These are phyloP conservation scores for Crossocerus cetratus DNA, from an alignment of 2,888 invertebrate species.

Conservation along the genomic window DNA sequence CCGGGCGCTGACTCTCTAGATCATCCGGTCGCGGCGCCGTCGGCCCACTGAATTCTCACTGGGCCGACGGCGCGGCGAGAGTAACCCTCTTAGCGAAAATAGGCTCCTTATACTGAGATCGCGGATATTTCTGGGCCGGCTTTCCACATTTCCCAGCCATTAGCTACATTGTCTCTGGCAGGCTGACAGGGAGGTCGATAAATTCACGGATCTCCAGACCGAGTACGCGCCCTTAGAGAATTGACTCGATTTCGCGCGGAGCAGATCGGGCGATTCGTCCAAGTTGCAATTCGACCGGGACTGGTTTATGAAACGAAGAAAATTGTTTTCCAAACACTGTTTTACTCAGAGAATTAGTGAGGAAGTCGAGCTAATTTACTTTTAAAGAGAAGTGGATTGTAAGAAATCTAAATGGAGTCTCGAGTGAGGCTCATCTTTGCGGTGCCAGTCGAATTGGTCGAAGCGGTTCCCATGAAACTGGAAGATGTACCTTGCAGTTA, in stretches of 20 bases:
- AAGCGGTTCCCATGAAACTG: conserved; percentile 21
- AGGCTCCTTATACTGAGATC: conserved; percentile 19
- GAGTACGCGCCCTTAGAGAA: conserved; percentile 5
- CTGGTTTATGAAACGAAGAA: too few species aligned
- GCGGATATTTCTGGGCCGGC: conserved; percentile 40
- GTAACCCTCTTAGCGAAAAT: conserved; percentile 50
- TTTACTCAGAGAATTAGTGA: too few species aligned
- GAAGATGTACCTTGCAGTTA: conserved; percentile 39
- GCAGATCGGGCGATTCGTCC: conserved; percentile 34
- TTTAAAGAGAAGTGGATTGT: too few species aligned
- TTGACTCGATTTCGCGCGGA: neutral
- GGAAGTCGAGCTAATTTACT: too few species aligned
- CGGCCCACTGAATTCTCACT: conserved; percentile 28
- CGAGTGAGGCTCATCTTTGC: neutral
- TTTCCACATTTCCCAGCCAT: conserved; percentile 39
- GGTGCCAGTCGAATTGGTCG: conserved; percentile 24
- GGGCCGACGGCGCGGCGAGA: conserved; percentile 26
- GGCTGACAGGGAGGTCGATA: conserved; percentile 49
- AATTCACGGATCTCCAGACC: conserved; percentile 42
- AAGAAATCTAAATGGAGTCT: too few species aligned
- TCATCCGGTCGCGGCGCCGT: neutral
- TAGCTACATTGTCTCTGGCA: conserved; percentile 53
- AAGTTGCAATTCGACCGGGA: neutral
- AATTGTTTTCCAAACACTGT: too few species aligned
- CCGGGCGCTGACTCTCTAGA: conserved; percentile 17